Base-by-base conservation (phyloP, 2,113 vertebrate genomes). In the Bostrychus sinensis region DNA sequence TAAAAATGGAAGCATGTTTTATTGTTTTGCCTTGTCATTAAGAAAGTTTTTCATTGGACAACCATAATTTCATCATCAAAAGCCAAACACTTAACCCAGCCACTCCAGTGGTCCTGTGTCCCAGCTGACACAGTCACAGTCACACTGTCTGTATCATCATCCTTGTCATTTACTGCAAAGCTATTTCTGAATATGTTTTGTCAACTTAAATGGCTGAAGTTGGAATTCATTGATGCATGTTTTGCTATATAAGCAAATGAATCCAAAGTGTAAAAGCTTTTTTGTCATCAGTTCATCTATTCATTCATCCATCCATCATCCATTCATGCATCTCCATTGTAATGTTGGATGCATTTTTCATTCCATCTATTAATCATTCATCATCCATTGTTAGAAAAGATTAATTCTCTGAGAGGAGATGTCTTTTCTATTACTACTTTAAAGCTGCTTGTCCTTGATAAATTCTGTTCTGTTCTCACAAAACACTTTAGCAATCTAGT, bases 361-460 rank as follows among this genome's bases (percentile, higher is more conserved):
- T 51, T 32, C n/a, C n/a, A 42, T 78, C 56, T 69, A 78, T 78
- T n/a, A 68, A 62, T 62, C 45, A 68, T 72, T 55, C 56, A 46
- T 23, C 34, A 63, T 41, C 57, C 45, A 80, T 80, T 86, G 66
- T 75, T 41, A 66, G 84, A 86, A 90, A 90, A 90, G 87, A 76
- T 71, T 42, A 67, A 20, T 60, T 62, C 55, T 56, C 19, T 36
- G n/a, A 56, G n/a, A 20, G 59, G 17, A 43, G 3, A 63, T 84
- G 67, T 88, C 87, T 90, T 90, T 90, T 89, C 82, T 23, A 65
- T 87, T 88, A 86, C 82, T 22, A 73, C 50, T 88, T 89, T 90
- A 86, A 90, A 90, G 84, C 60, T 62, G 32, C 84, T n/a, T 78
- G 77, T 90, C 77, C 85, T 81, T 85, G 67, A 78, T 78, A 55